Base-by-base conservation (phyloP, 2,113 vertebrate genomes). In the Leuciscus idus region DNA sequence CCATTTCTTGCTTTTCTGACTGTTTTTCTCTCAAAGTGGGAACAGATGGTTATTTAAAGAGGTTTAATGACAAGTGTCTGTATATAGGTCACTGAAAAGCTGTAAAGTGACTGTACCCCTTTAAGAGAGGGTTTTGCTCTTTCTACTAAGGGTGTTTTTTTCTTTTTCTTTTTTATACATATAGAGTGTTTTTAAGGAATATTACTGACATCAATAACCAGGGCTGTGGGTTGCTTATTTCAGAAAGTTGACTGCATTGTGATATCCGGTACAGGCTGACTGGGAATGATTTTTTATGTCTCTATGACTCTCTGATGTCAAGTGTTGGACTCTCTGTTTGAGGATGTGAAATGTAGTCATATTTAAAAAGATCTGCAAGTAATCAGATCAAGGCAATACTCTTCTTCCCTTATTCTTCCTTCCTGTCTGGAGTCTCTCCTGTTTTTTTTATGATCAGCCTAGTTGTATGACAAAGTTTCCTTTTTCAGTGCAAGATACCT, bases 101-200 rank as follows among this genome's bases (percentile, higher is more conserved):
- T 81, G 72, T 84, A 84, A 88, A 83, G 76, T 73, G 88, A 86
- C 89, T 84, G 81, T 66, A 87, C 66, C 61, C 7, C 55, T 33
- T 70, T 61, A 81, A 80, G 48, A 50, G 26, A 89, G 88, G 90
- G 90, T 81, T 86, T 86, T 82, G 82, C 88, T 84, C 75, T 91
- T 91, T 91, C 84, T 90, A 88, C 91, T 72, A 77, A 91, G 89
- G 91, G 92, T 23, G 8, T 11, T 72, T 72, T 39, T 10, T 68
- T 36, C 13, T 61, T 61, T 61, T 5, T 72, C 39, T 39, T 10
- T 93, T 93, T 93, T 90, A 46, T 30, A 33, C 28, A 92, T 91
- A 92, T 92, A 88, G 89, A 91, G 84, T 66, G 90, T 92, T 91
- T 90, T 86, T 91, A 92, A 92, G 92, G 90, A 91, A 92, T 93